phyloP scores from a whole-genome alignment of 2,888 invertebrate genomes.

The Malacosoma neustria region DNA sequence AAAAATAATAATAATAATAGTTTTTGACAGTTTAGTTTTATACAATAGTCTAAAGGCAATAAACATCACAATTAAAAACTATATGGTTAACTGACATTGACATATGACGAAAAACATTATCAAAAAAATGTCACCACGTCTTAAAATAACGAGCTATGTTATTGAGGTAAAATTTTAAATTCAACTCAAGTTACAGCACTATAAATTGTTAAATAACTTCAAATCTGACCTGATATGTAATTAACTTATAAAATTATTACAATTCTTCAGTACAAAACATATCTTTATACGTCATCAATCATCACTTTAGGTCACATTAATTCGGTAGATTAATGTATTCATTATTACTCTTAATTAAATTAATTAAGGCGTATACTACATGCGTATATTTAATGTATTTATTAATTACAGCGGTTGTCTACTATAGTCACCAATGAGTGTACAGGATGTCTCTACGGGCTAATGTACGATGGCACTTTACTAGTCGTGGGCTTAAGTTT shows the following conservation, averaged over 20 bases:
- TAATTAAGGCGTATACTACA: not conserved
- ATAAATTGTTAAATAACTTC: not conserved
- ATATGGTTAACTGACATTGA: conserved; percentile 14
- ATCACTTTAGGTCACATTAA: conserved; percentile 8
- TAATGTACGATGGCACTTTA: conserved; percentile 81
- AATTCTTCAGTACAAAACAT: conserved; percentile 9
- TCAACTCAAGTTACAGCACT: conserved; percentile 1
- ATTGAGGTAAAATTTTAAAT: conserved; percentile 76
- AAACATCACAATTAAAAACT: too few relatives aligned
- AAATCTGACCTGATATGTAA: too few relatives aligned
- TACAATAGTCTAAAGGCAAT: too few relatives aligned
- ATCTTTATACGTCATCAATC: conserved; percentile 39
- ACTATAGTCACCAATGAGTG: conserved; percentile 74
- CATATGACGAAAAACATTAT: too few relatives aligned
- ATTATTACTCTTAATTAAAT: not conserved
- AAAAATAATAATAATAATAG: too few relatives aligned
- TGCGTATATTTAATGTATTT: not conserved
- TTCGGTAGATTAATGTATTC: not conserved
- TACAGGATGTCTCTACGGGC: conserved; percentile 83
- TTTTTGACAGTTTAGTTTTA: too few relatives aligned
- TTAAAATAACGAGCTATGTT: conserved; percentile 82
- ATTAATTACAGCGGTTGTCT: conserved; percentile 76
- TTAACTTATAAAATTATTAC: conserved; percentile 1
- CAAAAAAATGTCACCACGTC: conserved; percentile 80
- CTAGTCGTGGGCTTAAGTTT: conserved; percentile 81